These are phyloP conservation scores for Mythimna albipuncta DNA, from an alignment of 2,888 invertebrate species.

Conservation along the genomic window DNA sequence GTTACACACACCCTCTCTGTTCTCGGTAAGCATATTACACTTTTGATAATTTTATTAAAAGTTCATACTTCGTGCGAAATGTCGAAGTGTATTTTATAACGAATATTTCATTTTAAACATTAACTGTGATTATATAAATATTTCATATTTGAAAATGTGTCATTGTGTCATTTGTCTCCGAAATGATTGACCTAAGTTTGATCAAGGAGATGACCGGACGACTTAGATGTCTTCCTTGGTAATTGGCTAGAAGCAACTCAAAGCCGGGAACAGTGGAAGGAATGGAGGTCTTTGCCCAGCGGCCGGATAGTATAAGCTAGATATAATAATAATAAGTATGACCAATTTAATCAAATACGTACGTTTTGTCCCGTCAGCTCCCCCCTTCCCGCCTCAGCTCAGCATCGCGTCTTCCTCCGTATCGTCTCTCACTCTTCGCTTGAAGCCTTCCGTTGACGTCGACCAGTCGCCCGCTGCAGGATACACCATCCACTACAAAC, in stretches of 20 bases:
- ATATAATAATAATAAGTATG: neutral
- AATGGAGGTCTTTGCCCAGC: too few relatives aligned
- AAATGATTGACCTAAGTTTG: neutral
- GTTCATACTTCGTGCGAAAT: too few relatives aligned
- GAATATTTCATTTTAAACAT: too few relatives aligned
- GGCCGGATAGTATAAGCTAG: too few relatives aligned
- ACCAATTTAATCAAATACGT: neutral
- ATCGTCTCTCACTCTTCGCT: conserved; percentile 87
- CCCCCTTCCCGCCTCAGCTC: conserved; percentile 88
- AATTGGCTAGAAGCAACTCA: too few relatives aligned
- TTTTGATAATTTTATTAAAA: too few relatives aligned
- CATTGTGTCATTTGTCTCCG: neutral
- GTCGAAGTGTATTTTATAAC: too few relatives aligned
- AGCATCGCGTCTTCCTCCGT: conserved; percentile 89
- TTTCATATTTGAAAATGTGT: too few relatives aligned
- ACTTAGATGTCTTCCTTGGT: too few relatives aligned
- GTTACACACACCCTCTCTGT: conserved; percentile 97
- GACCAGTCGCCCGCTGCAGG: conserved; percentile 97
- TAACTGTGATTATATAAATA: too few relatives aligned
- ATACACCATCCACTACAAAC: conserved; percentile 97
- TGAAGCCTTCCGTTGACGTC: conserved; percentile 91
- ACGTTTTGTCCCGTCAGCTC: conserved; percentile 72
- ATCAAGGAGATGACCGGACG: neutral
- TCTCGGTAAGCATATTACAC: conserved; percentile 88
- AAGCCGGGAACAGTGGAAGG: too few relatives aligned